Conservation (phyloP, 2,888 invertebrate genomes). For the Tholera decimalis region DNA sequence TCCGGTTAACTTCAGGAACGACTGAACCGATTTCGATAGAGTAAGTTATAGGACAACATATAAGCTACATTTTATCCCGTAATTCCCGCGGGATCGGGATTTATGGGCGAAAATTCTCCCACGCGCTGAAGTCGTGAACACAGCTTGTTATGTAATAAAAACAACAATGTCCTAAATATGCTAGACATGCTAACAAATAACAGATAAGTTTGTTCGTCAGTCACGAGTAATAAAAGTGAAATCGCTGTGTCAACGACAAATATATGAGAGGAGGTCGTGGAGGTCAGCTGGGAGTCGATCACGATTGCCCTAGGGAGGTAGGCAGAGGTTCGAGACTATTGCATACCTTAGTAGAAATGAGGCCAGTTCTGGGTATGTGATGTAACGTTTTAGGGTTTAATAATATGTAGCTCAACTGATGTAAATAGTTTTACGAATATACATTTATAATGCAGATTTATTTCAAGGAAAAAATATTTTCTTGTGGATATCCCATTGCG, state of each 20-base stretch:
- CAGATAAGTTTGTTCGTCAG: conserved; percentile 40
- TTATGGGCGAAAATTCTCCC: no score
- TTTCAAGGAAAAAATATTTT: no score
- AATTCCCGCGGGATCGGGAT: no score
- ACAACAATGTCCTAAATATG: conserved; percentile 49
- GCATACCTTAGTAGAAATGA: background rate
- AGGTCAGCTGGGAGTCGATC: conserved; percentile 36
- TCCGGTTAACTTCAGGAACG: no score
- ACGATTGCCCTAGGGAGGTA: conserved; percentile 49
- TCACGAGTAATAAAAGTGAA: conserved; percentile 63
- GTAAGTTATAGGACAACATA: no score
- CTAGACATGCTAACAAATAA: conserved; percentile 46
- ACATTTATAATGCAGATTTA: no score
- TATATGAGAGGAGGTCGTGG: conserved; percentile 45
- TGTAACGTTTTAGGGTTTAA: background rate
- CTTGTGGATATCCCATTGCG: no score
- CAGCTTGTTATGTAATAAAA: no score
- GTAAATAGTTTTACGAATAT: background rate
- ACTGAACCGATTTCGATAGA: no score
- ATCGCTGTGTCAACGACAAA: conserved; percentile 51
- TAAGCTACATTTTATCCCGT: no score
- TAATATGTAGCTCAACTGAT: background rate
- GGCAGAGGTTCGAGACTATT: background rate
- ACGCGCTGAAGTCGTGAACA: no score
- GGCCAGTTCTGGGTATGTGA: no score